Evolutionary conservation across 1,140 invertebrate genomes (phyloP), one percentile per base, ranked within the genome.

Genomic region (Augochlora pura): DNA sequence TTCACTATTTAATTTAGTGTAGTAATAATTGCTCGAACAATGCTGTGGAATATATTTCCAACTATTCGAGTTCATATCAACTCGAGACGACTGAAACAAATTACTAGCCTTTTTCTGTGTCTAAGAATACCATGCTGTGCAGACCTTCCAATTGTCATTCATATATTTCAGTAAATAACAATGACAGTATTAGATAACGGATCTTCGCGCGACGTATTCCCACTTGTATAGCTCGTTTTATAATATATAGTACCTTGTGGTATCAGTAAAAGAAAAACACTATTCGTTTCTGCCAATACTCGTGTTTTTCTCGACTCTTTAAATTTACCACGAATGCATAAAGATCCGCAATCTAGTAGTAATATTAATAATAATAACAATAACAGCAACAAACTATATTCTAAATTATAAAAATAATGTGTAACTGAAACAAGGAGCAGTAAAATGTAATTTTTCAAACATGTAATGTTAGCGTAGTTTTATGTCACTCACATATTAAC

Each of bases 51-150:
- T 23, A 16, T 64, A 14, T 14, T 78, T 54, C 46, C 49, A 6
- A 72, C 14, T n/a, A 16, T 64, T 39, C 67, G 23, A n/a, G 54
- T 69, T 57, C 9, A 42, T 72, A 72, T 71, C 23, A 14, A 72
- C 64, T 10, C 38, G 64, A 9, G 27, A 78, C n/a, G 69, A 72
- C 60, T 65, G 60, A 78, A n/a, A 78, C 52, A 64, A 38, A 72
- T 72, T 38, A 9, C 60, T 71, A 64, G 60, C 76, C 76, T 78
- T 65, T 32, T 72, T 72, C 14, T 39, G 76, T 78, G 76, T 49
- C 68, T 72, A 64, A 77, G 52, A 27, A 46, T 54, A 39, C 70
- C 32, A 54, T 68, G 46, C 65, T 67, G 42, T n/a, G 42, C n/a
- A 23, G 25, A 39, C 27, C n/a, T 16, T 63, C 62, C 62, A 21